Conservation (phyloP, 35 echinoderm and acorn worm genomes). For the Stichopus chloronotus region DNA sequence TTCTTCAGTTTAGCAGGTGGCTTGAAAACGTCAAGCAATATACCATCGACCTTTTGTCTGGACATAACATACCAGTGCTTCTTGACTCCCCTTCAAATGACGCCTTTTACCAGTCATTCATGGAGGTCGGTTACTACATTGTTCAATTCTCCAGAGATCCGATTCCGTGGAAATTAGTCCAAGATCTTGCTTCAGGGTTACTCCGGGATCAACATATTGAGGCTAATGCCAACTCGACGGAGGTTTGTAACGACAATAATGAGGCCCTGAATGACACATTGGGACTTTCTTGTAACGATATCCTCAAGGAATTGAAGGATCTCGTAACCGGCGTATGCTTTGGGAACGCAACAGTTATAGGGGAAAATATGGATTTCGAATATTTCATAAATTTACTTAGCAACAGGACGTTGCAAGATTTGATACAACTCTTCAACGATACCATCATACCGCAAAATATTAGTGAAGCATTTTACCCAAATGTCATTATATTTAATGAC, state of each 20-base stretch:
- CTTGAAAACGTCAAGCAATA: not conserved
- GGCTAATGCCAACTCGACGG: not conserved
- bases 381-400: not conserved
- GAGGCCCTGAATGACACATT: not conserved
- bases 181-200: not conserved
- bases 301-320: not conserved
- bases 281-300: not conserved
- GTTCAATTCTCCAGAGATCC: not conserved
- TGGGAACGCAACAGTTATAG: too few species aligned
- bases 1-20: not conserved
- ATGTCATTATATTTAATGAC: not conserved
- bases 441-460: not conserved
- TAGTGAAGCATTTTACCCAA: not conserved
- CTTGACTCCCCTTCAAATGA: not conserved
- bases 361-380: too few species aligned
- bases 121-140: not conserved
- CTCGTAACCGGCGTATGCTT: not conserved
- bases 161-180: not conserved
- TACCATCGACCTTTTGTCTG: not conserved
- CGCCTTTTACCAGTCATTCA: not conserved
- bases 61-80: not conserved
- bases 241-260: not conserved
- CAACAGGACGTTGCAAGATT: not conserved
- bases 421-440: not conserved
- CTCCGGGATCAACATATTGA: not conserved